Evolutionary conservation across 2,888 invertebrate genomes (phyloP), one percentile per base, ranked within the genome.

Genomic region (Ochlodes sylvanus): DNA sequence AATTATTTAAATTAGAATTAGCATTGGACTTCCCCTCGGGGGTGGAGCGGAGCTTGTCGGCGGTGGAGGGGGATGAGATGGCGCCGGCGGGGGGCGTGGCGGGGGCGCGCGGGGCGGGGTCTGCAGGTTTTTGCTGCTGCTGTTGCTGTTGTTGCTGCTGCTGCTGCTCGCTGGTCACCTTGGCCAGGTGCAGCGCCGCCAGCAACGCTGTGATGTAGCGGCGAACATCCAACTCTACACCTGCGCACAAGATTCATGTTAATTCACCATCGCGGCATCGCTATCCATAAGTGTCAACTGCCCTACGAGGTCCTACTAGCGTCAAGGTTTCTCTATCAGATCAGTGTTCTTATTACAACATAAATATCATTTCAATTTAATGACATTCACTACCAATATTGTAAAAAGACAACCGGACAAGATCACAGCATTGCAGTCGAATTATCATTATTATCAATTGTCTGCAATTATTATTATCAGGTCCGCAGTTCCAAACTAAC

Each of bases 111-210:
- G 82, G 83, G 15, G 79, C 44, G 1, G 82, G 81, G n/a, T 82
- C 80, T 0, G 85, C 2, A 75, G 6, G 69, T 71, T 5, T 75
- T 15, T 47, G 54, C 54, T 63, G 52, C 32, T 21, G 44, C 42
- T 38, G 6, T 15, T 47, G 52, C 27, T 55, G 42, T 17, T 63
- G 27, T 7, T 80, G 76, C 57, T 82, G 82, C n/a, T 70, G 71
- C 68, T 85, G 82, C 73, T 90, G 87, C 69, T 87, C 81, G 72
- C 85, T 85, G 58, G 92, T 92, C 21, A 90, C 92, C 56, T 79
- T 85, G 27, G 92, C 92, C 34, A 93, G 86, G 75, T 93, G 92
- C 1, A 93, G 77, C 0, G 92, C 92, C 0, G 92, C 92, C 5
- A 93, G 79, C 17, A 92, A 71, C 0, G 92, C 92, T 0, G 89